Conservation (phyloP, 2,113 vertebrate genomes). For the Xiphorhynchus elegans region DNA sequence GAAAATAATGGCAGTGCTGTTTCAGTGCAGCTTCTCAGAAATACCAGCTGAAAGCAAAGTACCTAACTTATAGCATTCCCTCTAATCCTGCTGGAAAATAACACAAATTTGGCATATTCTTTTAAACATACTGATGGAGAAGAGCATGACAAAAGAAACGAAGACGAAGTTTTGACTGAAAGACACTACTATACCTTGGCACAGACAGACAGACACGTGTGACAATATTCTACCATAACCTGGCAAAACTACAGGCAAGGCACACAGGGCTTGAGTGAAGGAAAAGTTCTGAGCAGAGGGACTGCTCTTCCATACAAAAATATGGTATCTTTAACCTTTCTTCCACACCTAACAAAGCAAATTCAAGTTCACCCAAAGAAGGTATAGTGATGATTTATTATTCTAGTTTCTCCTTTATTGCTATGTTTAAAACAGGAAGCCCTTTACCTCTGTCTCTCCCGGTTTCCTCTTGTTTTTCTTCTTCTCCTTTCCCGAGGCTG, state of each 20-base stretch:
- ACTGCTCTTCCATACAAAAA: background rate
- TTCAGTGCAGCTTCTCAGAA: background rate
- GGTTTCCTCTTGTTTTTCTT: constrained; percentile 85
- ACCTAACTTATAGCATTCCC: background rate
- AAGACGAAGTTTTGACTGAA: background rate
- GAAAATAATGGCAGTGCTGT: background rate
- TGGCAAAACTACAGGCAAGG: background rate
- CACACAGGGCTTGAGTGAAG: background rate
- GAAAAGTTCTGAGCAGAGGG: background rate
- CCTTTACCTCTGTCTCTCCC: constrained; percentile 83
- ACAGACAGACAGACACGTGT: background rate
- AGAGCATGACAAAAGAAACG: background rate
- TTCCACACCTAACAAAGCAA: background rate
- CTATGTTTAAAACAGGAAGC: background rate
- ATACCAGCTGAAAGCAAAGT: background rate
- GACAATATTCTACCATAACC: background rate
- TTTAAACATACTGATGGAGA: background rate
- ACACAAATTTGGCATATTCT: background rate
- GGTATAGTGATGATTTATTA: rapidly evolving
- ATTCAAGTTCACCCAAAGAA: background rate
- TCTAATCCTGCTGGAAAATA: background rate
- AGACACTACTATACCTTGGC: background rate
- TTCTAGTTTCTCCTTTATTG: background rate
- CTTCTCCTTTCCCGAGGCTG: constrained; percentile 71
- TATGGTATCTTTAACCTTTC: background rate